These are phyloP conservation scores for Siderastrea radians DNA, from an alignment of 92 coral and sea anemone species.

Conservation along the genomic window DNA sequence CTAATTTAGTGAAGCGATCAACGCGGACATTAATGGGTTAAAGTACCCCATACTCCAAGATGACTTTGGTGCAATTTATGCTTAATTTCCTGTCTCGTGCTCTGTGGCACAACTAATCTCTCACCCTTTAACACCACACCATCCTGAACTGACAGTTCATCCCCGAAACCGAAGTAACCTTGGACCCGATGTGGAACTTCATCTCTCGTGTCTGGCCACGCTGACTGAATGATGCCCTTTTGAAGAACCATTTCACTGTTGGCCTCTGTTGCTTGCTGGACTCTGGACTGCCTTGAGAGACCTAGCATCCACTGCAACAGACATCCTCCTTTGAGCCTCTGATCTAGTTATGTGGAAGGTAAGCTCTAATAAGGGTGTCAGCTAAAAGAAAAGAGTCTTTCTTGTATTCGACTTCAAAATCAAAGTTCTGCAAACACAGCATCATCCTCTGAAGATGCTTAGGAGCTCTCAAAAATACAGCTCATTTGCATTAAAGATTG, in stretches of 20 bases:
- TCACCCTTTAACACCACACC: slow-evolving; percentile 40
- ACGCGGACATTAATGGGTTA: no score
- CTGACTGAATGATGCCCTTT: slow-evolving; percentile 33
- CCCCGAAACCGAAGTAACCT: slow-evolving; percentile 30
- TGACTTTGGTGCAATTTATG: slow-evolving; percentile 42
- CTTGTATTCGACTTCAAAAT: slow-evolving; percentile 65
- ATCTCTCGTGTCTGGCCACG: slow-evolving; percentile 53
- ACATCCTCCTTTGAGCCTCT: slow-evolving; percentile 24
- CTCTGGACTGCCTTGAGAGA: slow-evolving; percentile 32
- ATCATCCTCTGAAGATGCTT: slow-evolving; percentile 63
- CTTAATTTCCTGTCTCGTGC: slow-evolving; percentile 22
- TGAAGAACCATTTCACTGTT: slow-evolving; percentile 33
- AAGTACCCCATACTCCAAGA: slow-evolving; percentile 39
- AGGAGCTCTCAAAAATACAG: slow-evolving; percentile 38
- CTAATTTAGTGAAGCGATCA: no score
- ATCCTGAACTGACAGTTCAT: slow-evolving; percentile 52
- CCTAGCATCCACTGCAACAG: slow-evolving; percentile 13
- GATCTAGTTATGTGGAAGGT: slow-evolving; percentile 8
- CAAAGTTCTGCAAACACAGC: slow-evolving; percentile 58
- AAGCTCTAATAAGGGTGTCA: slow-evolving; percentile 59
- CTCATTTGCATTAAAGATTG: no score
- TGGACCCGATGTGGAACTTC: slow-evolving; percentile 10
- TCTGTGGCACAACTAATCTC: neutral
- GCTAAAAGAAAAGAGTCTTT: slow-evolving; percentile 64
- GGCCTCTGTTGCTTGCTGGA: slow-evolving; percentile 42